These are phyloP conservation scores for Drosophila takahashii DNA, from an alignment of 1,140 invertebrate species.

Conservation along the genomic window DNA sequence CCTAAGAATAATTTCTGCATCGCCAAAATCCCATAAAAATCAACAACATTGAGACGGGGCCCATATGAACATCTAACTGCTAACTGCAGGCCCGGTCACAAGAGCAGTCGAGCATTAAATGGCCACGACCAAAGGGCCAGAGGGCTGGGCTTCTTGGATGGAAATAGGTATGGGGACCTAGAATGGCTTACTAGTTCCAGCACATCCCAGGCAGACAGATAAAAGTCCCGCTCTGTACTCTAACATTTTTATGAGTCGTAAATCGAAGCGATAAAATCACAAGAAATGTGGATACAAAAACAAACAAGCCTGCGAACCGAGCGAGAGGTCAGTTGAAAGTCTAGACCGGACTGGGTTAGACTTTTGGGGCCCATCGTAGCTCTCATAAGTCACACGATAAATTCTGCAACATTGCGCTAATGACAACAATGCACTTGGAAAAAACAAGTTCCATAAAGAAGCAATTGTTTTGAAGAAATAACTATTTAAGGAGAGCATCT, in stretches of 20 bases:
- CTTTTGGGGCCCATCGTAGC: slow-evolving; percentile 29
- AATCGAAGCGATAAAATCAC: slow-evolving; percentile 83
- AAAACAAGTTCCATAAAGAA: neutral
- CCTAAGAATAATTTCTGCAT: slow-evolving; percentile 74
- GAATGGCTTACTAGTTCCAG: slow-evolving; percentile 30
- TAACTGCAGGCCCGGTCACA: slow-evolving; percentile 54
- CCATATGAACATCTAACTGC: slow-evolving; percentile 33
- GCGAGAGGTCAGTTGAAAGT: slow-evolving; percentile 32
- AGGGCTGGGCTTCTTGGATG: slow-evolving; percentile 14
- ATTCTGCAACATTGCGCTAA: slow-evolving; percentile 82
- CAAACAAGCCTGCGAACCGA: slow-evolving; percentile 42
- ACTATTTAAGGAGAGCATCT: too few species aligned
- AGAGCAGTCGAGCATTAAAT: slow-evolving; percentile 70
- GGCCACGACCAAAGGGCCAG: slow-evolving; percentile 40
- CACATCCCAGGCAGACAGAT: slow-evolving; percentile 53
- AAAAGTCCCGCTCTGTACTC: slow-evolving; percentile 55
- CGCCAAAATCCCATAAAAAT: slow-evolving; percentile 77
- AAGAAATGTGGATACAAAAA: slow-evolving; percentile 62
- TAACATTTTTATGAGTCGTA: slow-evolving; percentile 82
- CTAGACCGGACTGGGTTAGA: slow-evolving; percentile 23
- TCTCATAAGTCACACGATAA: slow-evolving; percentile 79
- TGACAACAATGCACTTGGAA: slow-evolving; percentile 49
- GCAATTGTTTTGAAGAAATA: too few species aligned
- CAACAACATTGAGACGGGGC: slow-evolving; percentile 41
- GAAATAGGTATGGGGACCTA: neutral